A percentile compares a stretch with the other conserved stretches of the same genome.
Conservation (phyloP, 2,888 invertebrate species). For the Zootermopsis nevadensis region DNA sequence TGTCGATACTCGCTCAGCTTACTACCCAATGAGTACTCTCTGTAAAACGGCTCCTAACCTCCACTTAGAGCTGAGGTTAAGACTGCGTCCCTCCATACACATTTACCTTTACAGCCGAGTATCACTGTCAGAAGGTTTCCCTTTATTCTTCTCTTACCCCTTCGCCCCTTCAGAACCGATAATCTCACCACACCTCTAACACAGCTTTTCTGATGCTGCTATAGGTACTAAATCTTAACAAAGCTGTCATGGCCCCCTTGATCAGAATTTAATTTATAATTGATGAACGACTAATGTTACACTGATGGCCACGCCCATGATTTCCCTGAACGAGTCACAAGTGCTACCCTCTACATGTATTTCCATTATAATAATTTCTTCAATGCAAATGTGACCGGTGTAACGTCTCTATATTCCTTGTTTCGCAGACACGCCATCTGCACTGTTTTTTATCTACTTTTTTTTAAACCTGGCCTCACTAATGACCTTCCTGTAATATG, state of each 20-base stretch:
- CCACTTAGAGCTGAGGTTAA: too few relatives aligned
- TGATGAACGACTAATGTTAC: slow-evolving; percentile 14
- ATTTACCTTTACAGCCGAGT: neutral
- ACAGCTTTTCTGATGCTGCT: neutral
- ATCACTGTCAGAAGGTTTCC: neutral
- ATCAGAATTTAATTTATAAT: slow-evolving; percentile 31
- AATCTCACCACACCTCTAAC: slow-evolving; percentile 24
- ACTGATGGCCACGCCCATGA: neutral
- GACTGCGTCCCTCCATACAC: too few relatives aligned
- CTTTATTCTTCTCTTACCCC: neutral
- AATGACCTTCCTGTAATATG: slow-evolving; percentile 9
- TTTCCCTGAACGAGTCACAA: neutral
- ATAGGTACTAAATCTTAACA: slow-evolving; percentile 2
- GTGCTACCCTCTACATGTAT: slow-evolving; percentile 21
- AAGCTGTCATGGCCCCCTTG: neutral
- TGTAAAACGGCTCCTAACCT: too few relatives aligned
- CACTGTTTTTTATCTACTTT: neutral
- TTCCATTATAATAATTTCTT: slow-evolving; percentile 29
- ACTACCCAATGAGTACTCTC: too few relatives aligned
- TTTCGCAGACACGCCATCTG: neutral
- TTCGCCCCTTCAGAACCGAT: neutral
- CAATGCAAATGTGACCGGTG: slow-evolving; percentile 26
- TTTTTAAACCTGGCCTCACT: slow-evolving; percentile 3
- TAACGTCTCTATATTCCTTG: neutral
- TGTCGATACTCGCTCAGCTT: too few relatives aligned